Conservation (phyloP, 2,113 vertebrate genomes). For the Aspidoscelis tigris region DNA sequence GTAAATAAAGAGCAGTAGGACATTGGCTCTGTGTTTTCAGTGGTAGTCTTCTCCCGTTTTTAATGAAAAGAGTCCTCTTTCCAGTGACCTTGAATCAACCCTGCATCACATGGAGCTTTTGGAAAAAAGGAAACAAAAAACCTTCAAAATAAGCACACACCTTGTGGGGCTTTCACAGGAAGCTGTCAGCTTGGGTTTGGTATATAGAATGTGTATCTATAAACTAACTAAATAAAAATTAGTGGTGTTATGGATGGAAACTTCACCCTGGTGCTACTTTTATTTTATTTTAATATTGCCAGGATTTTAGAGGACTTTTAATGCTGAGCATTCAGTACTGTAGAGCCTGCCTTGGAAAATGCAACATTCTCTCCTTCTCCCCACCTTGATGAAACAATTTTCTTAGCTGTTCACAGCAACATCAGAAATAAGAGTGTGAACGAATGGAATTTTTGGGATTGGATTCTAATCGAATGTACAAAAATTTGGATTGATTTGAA, state of each 20-base stretch:
- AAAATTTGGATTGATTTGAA: no score
- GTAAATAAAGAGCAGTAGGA: conserved; percentile 27
- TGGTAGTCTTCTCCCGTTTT: background rate
- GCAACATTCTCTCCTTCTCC: background rate
- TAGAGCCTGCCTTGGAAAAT: background rate
- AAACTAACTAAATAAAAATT: background rate
- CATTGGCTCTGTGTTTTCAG: conserved; percentile 6
- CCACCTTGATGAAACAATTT: background rate
- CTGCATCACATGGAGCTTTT: conserved; percentile 16
- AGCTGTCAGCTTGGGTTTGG: background rate
- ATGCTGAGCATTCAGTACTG: background rate
- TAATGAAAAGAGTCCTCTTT: conserved; percentile 20
- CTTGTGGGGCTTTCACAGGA: conserved; percentile 1
- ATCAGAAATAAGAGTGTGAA: background rate
- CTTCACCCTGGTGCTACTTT: background rate
- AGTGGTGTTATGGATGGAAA: conserved; percentile 2
- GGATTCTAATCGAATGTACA: no score
- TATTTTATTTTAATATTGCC: background rate
- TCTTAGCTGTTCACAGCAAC: background rate
- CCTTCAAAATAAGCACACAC: conserved; percentile 17
- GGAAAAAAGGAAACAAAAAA: conserved; percentile 19
- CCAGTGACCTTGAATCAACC: conserved; percentile 31
- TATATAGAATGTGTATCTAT: background rate
- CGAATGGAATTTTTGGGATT: no score
- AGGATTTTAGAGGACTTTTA: background rate